phyloP scores from a whole-genome alignment of 2,113 vertebrate genomes.

The Corythornis vintsioides region DNA sequence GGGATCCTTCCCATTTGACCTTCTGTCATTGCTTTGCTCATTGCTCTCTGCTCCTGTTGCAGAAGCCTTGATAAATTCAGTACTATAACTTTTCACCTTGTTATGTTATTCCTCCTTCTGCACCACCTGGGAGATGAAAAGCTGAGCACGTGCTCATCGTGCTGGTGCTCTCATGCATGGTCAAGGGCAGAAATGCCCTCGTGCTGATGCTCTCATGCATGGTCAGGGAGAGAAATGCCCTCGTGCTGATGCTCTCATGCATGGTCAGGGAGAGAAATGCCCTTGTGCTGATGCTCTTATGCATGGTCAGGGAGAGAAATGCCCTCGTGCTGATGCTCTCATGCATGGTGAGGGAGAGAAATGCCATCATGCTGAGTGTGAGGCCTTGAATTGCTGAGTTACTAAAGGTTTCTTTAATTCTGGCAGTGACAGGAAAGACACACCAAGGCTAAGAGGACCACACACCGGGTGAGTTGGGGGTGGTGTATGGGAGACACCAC shows the following conservation, averaged over 20 bases:
- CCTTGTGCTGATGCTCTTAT: neutral
- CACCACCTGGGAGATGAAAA: neutral
- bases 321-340: neutral
- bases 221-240: neutral
- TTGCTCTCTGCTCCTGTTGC: neutral
- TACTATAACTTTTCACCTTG: neutral
- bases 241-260: neutral
- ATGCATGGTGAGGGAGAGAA: neutral
- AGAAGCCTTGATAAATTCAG: neutral
- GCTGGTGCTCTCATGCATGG: neutral
- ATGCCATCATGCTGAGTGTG: neutral
- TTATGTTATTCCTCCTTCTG: neutral
- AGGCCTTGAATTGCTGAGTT: neutral
- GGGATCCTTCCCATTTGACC: neutral
- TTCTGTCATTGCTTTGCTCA: neutral
- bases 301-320: too few relatives aligned
- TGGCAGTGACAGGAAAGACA: neutral
- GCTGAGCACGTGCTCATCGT: neutral
- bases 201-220: neutral
- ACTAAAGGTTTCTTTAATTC: neutral
- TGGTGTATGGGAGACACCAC: neutral
- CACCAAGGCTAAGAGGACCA: neutral
- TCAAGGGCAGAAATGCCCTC: neutral
- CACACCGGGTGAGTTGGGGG: neutral
- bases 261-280: too few relatives aligned